Evolutionary conservation across 2,888 invertebrate genomes (phyloP).

Genomic region (Prosopocoilus inquinatus): DNA sequence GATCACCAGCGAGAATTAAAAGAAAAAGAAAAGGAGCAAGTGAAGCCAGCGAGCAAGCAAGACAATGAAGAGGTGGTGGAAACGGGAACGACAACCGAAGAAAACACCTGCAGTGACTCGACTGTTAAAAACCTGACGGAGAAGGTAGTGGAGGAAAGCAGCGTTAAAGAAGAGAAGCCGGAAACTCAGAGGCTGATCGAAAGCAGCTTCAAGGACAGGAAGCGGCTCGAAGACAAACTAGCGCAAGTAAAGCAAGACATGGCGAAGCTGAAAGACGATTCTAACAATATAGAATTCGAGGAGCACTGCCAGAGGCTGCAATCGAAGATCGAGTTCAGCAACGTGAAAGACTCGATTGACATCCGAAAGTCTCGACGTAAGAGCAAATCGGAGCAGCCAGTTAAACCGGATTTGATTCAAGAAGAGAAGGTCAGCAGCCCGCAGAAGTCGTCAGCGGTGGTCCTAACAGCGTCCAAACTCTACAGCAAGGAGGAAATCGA

Average conservation of each 20-base stretch:
- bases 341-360: conserved; percentile 67
- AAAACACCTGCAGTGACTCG: conserved; percentile 54
- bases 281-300: conserved; percentile 49
- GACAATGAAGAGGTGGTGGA: conserved; percentile 60
- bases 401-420: conserved; percentile 44
- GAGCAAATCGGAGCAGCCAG: conserved; percentile 42
- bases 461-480: conserved; percentile 48
- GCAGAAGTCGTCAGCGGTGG: conserved; percentile 28
- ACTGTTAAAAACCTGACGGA: conserved; percentile 49
- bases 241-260: conserved; percentile 26
- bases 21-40: conserved; percentile 35
- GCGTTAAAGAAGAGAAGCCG: conserved; percentile 20
- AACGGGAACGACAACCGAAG: conserved; percentile 59
- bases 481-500: conserved; percentile 66
- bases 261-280: conserved; percentile 12
- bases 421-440: conserved; percentile 41
- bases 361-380: conserved; percentile 58
- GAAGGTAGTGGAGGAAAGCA: conserved; percentile 23
- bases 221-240: conserved; percentile 30
- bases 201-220: conserved; percentile 31
- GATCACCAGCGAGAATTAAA: conserved; percentile 38
- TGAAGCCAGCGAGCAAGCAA: conserved; percentile 24
- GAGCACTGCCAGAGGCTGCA: conserved; percentile 67
- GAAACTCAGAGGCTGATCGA: conserved; percentile 23
- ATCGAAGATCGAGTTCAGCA: conserved; percentile 68